Evolutionary conservation across 2,888 invertebrate genomes (phyloP), one percentile per base, ranked within the genome.

Genomic region (Aleiodes testaceus): DNA sequence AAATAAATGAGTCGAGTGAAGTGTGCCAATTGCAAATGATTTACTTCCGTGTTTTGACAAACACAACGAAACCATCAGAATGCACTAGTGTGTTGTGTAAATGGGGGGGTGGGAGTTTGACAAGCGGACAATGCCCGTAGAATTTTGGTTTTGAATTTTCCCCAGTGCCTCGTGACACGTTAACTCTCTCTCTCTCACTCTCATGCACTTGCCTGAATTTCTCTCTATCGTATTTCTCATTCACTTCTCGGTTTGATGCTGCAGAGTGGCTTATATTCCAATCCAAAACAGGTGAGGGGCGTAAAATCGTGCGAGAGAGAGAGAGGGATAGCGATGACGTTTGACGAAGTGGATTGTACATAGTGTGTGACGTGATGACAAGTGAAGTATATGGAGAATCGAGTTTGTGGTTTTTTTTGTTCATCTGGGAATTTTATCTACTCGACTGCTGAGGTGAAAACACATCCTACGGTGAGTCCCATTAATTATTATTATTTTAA

Each of bases 121-220:
- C 81, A 83, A 81, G 81, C 73, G 80, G 81, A 85, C 86, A 85
- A 85, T 86, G 79, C 76, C 79, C 22, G 69, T 67, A 83, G 81
- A 84, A 84, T 84, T 87, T 85, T 79, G 85, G 82, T 85, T 85
- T 85, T 82, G 85, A 85, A 85, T 84, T 85, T 86, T 81, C 81
- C 81, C 36, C 80, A 42, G 75, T 80, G 80, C 79, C 75, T 73
- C 75, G 52, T 79, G 80, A 77, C 76, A 75, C 80, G 76, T 50
- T 14, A 45, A 14, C 30, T 55, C 55, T 61, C 55, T 50, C 49
- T 61, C 42, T 42, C 50, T 45, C 9, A 12, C 49, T 6, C 6
- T 22, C n/a, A 20, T 26, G 26, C 11, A 11, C 11, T 22, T 5
- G 22, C 36, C 69, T 50, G n/a, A 44, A 53, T 47, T 12, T 47